phyloP scores from a whole-genome alignment of 2,113 vertebrate species.

The Eptesicus fuscus region DNA sequence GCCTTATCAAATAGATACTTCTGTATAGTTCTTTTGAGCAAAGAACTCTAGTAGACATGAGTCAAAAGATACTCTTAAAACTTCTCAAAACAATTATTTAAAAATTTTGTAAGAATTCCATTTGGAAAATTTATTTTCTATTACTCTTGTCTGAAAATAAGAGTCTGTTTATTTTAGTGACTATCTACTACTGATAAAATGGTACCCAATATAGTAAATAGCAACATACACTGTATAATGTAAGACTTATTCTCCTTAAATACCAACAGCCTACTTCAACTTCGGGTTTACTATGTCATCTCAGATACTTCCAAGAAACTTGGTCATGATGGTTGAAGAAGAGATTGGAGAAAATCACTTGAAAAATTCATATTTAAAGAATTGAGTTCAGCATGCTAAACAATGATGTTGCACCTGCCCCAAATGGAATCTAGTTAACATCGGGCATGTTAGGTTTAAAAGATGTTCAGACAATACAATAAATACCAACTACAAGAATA shows the following conservation, averaged over 20 bases:
- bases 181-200: background rate
- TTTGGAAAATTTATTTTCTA: background rate
- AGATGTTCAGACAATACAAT: background rate
- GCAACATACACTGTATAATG: background rate
- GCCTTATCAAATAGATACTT: background rate
- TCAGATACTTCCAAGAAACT: background rate
- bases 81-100: background rate
- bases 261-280: background rate
- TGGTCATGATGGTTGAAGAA: background rate
- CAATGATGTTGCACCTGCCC: background rate
- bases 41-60: background rate
- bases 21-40: background rate
- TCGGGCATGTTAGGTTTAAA: background rate
- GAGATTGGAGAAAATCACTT: slow-evolving; percentile 6
- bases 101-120: background rate
- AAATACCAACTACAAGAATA: background rate
- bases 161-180: background rate
- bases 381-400: background rate
- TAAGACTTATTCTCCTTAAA: background rate
- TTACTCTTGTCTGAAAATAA: slow-evolving; percentile 27
- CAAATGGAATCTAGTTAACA: background rate
- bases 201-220: background rate
- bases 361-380: background rate
- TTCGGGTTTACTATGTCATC: slow-evolving; percentile 3
- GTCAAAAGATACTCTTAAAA: background rate